Evolutionary conservation across 1,140 invertebrate species (phyloP).

Genomic region (Olivierus martensii): DNA sequence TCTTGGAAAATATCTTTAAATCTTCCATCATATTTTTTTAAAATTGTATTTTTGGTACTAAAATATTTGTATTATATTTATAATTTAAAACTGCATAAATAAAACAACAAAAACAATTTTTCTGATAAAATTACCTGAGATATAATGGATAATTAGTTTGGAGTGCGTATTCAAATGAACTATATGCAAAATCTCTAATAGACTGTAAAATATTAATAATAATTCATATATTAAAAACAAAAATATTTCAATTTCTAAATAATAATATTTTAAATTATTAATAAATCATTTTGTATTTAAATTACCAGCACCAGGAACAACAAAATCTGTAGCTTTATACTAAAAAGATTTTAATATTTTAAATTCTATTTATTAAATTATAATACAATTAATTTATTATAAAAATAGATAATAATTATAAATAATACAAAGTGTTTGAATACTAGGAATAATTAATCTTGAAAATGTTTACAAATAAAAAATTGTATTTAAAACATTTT

Average conservation of each 20-base stretch:
- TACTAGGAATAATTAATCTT: no score
- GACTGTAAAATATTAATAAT: slow-evolving; percentile 25
- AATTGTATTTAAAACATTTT: slow-evolving; percentile 1
- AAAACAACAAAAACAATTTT: not conserved
- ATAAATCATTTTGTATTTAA: slow-evolving; percentile 53
- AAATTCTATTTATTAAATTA: not conserved
- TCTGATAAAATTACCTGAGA: slow-evolving; percentile 40
- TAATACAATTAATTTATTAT: not conserved
- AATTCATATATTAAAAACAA: not conserved
- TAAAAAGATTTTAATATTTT: no score
- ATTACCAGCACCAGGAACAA: slow-evolving; percentile 75
- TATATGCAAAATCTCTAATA: slow-evolving; percentile 71
- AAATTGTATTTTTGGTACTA: slow-evolving; percentile 95
- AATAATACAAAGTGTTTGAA: not conserved
- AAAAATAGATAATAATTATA: not conserved
- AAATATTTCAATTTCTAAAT: not conserved
- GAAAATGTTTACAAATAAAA: slow-evolving; percentile 39
- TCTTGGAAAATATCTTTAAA: slow-evolving; percentile 99
- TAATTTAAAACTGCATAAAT: no score
- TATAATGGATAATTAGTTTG: slow-evolving; percentile 77
- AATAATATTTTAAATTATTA: not conserved
- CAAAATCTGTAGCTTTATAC: slow-evolving; percentile 91
- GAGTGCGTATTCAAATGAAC: slow-evolving; percentile 83
- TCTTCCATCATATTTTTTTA: slow-evolving; percentile 95
- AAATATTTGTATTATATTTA: slow-evolving; percentile 8